Evolutionary conservation across 2,888 invertebrate species (phyloP).

Genomic region (Platycnemis pennipes): DNA sequence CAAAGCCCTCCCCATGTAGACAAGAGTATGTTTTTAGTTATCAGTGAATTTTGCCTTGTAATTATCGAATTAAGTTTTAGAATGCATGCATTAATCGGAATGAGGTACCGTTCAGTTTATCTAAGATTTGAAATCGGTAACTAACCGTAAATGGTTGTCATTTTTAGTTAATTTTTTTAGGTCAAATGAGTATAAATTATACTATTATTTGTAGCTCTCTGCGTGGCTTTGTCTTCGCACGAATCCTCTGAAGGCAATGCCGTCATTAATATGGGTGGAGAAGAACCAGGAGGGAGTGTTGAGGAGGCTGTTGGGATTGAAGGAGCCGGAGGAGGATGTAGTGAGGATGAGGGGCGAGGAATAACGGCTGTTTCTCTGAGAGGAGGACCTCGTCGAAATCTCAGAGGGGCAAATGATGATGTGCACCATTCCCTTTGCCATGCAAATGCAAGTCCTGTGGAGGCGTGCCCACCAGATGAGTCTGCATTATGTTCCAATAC

Average conservation of each 20-base stretch:
- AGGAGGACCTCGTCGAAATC: conserved; percentile 14
- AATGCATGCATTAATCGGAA: too few species aligned
- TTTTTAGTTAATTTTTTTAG: not conserved
- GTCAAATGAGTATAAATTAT: not conserved
- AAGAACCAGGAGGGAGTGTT: conserved; percentile 49
- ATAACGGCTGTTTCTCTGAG: conserved; percentile 48
- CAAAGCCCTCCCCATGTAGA: conserved; percentile 55
- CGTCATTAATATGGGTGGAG: conserved; percentile 52
- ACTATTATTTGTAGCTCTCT: conserved; percentile 13
- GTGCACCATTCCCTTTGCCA: conserved; percentile 38
- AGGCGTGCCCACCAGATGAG: conserved; percentile 24
- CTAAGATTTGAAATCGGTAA: too few species aligned
- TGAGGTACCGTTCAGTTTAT: not conserved
- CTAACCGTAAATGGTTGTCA: not conserved
- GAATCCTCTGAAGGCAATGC: conserved; percentile 50
- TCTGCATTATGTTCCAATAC: conserved; percentile 9
- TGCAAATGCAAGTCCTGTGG: conserved; percentile 9
- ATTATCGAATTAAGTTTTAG: not conserved
- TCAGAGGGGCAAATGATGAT: conserved; percentile 50
- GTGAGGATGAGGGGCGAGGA: conserved; percentile 32
- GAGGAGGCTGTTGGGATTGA: not conserved
- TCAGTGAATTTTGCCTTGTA: not conserved
- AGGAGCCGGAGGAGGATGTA: not conserved
- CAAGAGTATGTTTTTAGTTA: conserved; percentile 12
- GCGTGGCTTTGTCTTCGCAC: conserved; percentile 55